Evolutionary conservation across 2,888 invertebrate species (phyloP).

Genomic region (Flexamia atlantica): DNA sequence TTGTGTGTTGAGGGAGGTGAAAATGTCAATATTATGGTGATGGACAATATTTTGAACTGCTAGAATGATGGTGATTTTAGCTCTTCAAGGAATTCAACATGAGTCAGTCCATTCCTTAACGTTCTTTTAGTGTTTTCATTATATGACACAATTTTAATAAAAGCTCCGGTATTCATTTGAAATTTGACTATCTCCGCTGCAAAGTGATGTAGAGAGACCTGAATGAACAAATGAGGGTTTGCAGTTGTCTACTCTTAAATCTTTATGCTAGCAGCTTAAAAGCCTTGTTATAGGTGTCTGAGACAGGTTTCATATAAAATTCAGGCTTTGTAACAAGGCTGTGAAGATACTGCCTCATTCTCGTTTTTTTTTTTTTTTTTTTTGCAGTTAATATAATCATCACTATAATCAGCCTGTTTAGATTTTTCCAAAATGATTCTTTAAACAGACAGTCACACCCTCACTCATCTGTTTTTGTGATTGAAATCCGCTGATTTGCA

Average conservation of each 20-base stretch:
- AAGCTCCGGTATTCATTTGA: conserved; percentile 16
- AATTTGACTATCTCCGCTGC: conserved; percentile 19
- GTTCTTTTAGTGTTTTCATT: conserved; percentile 3
- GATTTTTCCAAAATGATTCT: conserved; percentile 23
- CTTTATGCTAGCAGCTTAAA: not conserved
- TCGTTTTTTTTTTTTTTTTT: too few relatives aligned
- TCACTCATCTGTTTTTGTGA: conserved; percentile 33
- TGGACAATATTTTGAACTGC: not conserved
- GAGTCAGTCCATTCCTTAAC: not conserved
- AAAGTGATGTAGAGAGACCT: conserved; percentile 4
- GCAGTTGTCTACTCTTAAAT: not conserved
- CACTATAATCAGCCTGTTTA: not conserved
- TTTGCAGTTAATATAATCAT: not conserved
- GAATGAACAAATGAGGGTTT: not conserved
- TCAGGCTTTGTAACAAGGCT: conserved; percentile 20
- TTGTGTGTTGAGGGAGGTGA: not conserved
- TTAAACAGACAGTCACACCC: conserved; percentile 22
- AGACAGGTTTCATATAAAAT: conserved; percentile 1
- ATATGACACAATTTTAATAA: not conserved
- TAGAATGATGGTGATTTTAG: not conserved
- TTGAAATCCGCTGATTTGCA: conserved; percentile 18
- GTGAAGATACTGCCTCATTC: not conserved
- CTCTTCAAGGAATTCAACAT: not conserved
- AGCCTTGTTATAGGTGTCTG: conserved; percentile 17
- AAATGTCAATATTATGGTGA: not conserved